Base-by-base conservation (phyloP, 2,888 invertebrate species). In the Hedya salicella region DNA sequence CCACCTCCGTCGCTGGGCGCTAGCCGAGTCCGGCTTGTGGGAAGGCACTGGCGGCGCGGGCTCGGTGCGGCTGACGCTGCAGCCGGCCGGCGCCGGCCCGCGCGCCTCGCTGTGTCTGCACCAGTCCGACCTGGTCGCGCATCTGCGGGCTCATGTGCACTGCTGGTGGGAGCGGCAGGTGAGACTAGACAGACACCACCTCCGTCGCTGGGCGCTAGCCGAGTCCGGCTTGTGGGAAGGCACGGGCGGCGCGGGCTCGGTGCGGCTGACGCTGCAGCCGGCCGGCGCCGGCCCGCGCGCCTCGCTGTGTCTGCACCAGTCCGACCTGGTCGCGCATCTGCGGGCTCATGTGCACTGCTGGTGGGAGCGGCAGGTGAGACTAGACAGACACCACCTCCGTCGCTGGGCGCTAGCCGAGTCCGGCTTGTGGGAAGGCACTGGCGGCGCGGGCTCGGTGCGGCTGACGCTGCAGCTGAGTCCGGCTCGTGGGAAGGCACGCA, bases 261-360 rank as follows among this genome's bases (percentile, higher is more conserved):
- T 98, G 68, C 93, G 97, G 42, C 94, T 98, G 46, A 94, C 96
- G 16, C 94, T 98, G 57, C 98, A 98, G 86, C 97, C 97, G 30
- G 98, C 97, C 2, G 97, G 97, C 16, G 95, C 97, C 42, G 95
- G 97, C 0, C 97, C 98, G 70, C 95, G 98, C 80, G 97, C 96
- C 17, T 93, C 95, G 17, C 91, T 98, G 13, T 95, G 96, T 73
- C 93, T 98, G 87, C 94, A 96, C 72, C 96, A 95, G 46, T 95
- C 96, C n/a, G 98, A 98, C 88, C 95, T 97, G 70, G 96, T 98
- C 25, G 98, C 98, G 3, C 98, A 98, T 85, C 89, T 98, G 60
- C 93, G 98, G 69, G 98, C 98, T 0, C 98, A 98, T 92, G 97
- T 98, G 62, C 97, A 97, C n/a, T 96, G 97, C 72, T 98, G 98